Conservation (phyloP, 2,113 vertebrate genomes). For the Sphyrna mokarran region DNA sequence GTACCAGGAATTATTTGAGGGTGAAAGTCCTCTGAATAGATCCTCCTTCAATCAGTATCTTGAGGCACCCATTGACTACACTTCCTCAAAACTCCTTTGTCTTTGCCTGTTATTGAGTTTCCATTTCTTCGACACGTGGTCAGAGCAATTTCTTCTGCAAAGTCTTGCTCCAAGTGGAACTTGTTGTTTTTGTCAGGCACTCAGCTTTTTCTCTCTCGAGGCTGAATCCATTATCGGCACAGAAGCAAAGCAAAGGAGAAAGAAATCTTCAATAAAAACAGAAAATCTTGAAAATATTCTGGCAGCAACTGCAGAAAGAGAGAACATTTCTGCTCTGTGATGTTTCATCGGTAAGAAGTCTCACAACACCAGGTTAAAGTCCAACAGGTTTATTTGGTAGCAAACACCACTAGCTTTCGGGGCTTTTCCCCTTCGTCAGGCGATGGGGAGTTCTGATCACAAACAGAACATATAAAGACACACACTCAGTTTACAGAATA, state of each 20-base stretch:
- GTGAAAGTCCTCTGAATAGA: not conserved
- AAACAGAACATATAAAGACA: no score
- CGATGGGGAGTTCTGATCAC: no score
- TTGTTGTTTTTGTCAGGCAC: not conserved
- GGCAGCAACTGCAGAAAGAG: not conserved
- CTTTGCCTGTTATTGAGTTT: not conserved
- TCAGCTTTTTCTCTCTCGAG: not conserved
- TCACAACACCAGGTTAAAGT: no score
- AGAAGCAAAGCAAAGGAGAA: not conserved
- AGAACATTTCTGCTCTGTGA: not conserved
- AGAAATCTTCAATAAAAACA: not conserved
- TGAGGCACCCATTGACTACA: not conserved
- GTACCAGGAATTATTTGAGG: not conserved
- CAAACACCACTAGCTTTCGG: no score
- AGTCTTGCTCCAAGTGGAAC: not conserved
- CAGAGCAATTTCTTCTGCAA: not conserved
- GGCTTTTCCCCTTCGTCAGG: no score
- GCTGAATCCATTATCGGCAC: not conserved
- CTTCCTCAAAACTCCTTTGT: not conserved
- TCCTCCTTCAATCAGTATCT: not conserved
- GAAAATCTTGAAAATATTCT: not conserved
- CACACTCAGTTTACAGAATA: no score
- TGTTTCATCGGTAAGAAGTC: no score
- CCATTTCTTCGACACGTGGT: not conserved
- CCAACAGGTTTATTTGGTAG: no score